These are phyloP conservation scores for Notodonta dromedarius DNA, from an alignment of 2,888 invertebrate species.

Conservation along the genomic window DNA sequence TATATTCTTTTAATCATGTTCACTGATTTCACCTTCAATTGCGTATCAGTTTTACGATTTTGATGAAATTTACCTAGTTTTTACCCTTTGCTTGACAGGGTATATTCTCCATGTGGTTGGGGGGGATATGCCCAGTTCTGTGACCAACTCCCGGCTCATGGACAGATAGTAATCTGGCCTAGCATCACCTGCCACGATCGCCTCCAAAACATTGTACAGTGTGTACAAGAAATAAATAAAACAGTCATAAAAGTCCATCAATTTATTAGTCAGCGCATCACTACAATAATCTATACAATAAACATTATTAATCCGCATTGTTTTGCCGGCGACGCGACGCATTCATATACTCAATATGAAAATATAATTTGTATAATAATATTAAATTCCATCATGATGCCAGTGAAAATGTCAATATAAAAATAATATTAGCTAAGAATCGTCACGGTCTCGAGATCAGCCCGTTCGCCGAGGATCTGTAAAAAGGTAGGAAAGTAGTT, in stretches of 20 bases:
- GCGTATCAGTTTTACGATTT: no score
- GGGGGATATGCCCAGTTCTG: no score
- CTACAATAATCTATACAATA: conserved; percentile 49
- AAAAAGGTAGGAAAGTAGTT: background rate
- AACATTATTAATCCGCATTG: conserved; percentile 38
- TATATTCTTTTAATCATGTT: no score
- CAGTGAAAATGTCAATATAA: conserved; percentile 29
- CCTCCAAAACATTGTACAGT: no score
- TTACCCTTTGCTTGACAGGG: no score
- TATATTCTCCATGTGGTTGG: no score
- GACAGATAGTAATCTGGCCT: no score
- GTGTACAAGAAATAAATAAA: background rate
- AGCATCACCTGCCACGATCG: no score
- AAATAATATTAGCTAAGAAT: conserved; percentile 17
- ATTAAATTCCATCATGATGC: conserved; percentile 35
- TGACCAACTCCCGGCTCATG: no score
- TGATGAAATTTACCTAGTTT: no score
- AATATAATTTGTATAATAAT: conserved; percentile 39
- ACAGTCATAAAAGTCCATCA: conserved; percentile 11
- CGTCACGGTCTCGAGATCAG: background rate
- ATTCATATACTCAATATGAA: conserved; percentile 67
- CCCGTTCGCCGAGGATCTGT: conserved; percentile 6
- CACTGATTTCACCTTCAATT: no score
- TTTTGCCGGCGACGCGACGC: conserved; percentile 28
- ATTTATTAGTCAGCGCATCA: conserved; percentile 37